These are phyloP conservation scores for Halictus quadricinctus DNA, from an alignment of 2,888 invertebrate species.

Conservation along the genomic window DNA sequence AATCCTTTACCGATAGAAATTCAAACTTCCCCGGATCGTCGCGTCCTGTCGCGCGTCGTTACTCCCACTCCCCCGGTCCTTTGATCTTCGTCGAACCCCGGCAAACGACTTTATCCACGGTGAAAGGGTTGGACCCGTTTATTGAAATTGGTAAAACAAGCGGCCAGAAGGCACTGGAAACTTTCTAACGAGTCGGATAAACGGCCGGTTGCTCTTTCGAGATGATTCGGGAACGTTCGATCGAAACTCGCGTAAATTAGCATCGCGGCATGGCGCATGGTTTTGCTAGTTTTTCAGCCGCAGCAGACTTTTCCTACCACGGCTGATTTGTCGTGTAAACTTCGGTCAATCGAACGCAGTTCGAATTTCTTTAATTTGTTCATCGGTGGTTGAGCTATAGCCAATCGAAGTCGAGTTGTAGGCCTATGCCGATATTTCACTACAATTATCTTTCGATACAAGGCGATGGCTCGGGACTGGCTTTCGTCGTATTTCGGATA, in stretches of 20 bases:
- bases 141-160: conserved; percentile 7
- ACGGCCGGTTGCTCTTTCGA: background rate
- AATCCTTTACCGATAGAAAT: conserved; percentile 23
- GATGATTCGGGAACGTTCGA: background rate
- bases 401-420: no score
- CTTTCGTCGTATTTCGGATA: no score
- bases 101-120: background rate
- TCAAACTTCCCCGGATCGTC: conserved; percentile 20
- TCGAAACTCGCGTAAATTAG: background rate
- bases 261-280: background rate
- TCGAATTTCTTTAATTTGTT: background rate
- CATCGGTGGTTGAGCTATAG: no score
- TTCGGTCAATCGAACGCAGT: background rate
- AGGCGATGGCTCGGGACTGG: no score
- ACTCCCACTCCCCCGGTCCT: background rate
- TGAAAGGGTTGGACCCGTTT: conserved; percentile 6
- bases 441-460: no score
- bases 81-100: background rate
- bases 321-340: no score
- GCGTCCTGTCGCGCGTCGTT: background rate
- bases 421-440: no score
- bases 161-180: background rate
- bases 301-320: background rate
- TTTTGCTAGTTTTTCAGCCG: background rate
- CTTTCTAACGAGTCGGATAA: background rate